Evolutionary conservation across 1,140 invertebrate species (phyloP).

Genomic region (Zaprionus taronus): DNA sequence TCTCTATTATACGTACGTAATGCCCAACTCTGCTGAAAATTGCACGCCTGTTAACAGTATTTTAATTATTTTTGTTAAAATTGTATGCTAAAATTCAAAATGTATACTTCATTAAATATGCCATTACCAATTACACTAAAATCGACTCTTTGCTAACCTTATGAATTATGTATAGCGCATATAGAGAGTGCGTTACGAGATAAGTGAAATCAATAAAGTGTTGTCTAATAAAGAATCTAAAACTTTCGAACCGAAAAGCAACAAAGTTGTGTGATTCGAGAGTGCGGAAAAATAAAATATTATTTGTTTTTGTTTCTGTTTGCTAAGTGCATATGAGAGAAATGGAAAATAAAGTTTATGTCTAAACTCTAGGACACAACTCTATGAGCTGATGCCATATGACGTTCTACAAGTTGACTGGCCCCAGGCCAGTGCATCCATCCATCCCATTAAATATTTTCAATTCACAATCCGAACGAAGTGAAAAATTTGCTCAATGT

Average conservation of each 20-base stretch:
- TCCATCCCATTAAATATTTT: constrained; percentile 22
- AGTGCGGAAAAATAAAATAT: constrained; percentile 51
- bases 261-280: constrained; percentile 50
- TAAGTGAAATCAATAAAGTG: constrained; percentile 36
- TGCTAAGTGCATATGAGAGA: constrained; percentile 65
- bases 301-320: constrained; percentile 26
- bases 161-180: constrained; percentile 36
- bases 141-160: constrained; percentile 77
- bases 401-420: constrained; percentile 41
- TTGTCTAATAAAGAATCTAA: constrained; percentile 25
- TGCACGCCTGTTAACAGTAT: constrained; percentile 67
- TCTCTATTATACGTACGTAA: constrained; percentile 37
- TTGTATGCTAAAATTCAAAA: constrained; percentile 67
- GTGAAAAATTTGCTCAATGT: constrained; percentile 82
- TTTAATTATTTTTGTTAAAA: constrained; percentile 40
- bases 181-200: constrained; percentile 36
- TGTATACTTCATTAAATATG: constrained; percentile 24
- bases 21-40: constrained; percentile 65
- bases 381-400: constrained; percentile 61
- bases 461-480: constrained; percentile 75
- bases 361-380: constrained; percentile 58
- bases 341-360: constrained; percentile 44
- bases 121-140: constrained; percentile 68
- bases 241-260: constrained; percentile 38
- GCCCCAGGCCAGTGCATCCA: constrained; percentile 20